Evolutionary conservation across 2,888 invertebrate species (phyloP), one percentile per base, ranked within the genome.

Genomic region (Epinotia bilunana): DNA sequence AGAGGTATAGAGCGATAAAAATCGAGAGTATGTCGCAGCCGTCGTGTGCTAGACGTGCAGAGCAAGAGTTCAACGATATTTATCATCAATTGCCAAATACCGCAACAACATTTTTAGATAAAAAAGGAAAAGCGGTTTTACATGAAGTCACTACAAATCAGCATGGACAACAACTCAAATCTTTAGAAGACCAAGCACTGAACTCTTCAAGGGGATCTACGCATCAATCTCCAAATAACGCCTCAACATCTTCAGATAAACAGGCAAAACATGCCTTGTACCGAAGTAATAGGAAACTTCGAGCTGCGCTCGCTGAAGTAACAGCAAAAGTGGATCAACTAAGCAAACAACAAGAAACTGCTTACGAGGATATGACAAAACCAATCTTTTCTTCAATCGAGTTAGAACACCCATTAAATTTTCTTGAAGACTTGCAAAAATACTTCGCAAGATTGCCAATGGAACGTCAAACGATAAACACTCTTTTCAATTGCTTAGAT

Each of bases 401-500:
- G 13, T 12, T 43, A 7, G 28, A 58, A 18, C 68, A 74, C 2
- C 73, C 69, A 1, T 57, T 68, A 9, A 63, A 55, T 63, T 74
- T 74, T 23, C 16, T 74, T 3, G 61, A 68, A 3, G 39, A 63
- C 13, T 57, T 74, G 5, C 18, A n/a, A 9, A 18, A 6, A 0
- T 62, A 74, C 5, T 18, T 74, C 0, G 53, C 69, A 7, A 55
- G 4, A n/a, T 4, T 57, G 28, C 16, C 67, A 7, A 23, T 2
- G 1, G n/a, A 16, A 20, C 9, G 46, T 9, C 62, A 43, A 12
- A 13, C 39, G 39, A 39, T 74, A 33, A 64, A 57, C 2, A 43
- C 57, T 3, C 28, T 57, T 12, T n/a, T 57, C 0, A 64, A 70
- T 0, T 70, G 63, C 20, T 57, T 74, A 16, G 12, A 58, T 18